phyloP scores from a whole-genome alignment of 2,888 invertebrate species.

The Spilosoma lubricipeda region DNA sequence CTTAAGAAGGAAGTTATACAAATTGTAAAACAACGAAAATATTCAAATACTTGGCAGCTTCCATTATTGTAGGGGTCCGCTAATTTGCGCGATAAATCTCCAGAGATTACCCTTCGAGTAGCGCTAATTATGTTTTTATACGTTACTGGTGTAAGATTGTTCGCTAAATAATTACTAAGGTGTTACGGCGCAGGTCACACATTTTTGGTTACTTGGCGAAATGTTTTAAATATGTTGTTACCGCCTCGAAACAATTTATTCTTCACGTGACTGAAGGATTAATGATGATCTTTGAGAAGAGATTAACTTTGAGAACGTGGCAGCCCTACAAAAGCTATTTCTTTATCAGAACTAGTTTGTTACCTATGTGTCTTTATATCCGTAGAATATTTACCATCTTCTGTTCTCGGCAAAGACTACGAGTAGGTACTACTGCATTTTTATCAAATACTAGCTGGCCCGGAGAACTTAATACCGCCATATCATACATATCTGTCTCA shows the following conservation, averaged over 20 bases:
- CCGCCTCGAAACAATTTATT: neutral
- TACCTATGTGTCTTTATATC: too few species aligned
- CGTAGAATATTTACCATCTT: too few species aligned
- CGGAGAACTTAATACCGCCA: too few species aligned
- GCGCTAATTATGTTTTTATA: slow-evolving; percentile 63
- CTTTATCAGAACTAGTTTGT: too few species aligned
- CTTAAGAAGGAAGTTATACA: slow-evolving; percentile 2
- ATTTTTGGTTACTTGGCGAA: slow-evolving; percentile 3
- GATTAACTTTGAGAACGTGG: too few species aligned
- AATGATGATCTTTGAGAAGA: neutral
- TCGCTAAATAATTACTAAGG: slow-evolving; percentile 42
- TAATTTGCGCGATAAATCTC: slow-evolving; percentile 63
- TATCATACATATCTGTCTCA: too few species aligned
- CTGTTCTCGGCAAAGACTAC: too few species aligned
- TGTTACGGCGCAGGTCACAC: slow-evolving; percentile 5
- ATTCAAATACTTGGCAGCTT: slow-evolving; percentile 46
- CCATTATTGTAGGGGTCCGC: slow-evolving; percentile 54
- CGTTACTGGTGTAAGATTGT: slow-evolving; percentile 47
- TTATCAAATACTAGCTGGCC: too few species aligned
- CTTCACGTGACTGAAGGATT: neutral
- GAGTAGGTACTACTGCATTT: too few species aligned
- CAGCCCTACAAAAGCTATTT: too few species aligned
- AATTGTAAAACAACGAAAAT: slow-evolving; percentile 51
- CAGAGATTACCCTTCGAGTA: slow-evolving; percentile 59
- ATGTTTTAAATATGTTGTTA: slow-evolving; percentile 10